A percentile compares a stretch with the other conserved stretches of the same genome.
These are phyloP conservation scores for Atractosteus spatula DNA, from an alignment of 2,113 vertebrate species.

Conservation along the genomic window DNA sequence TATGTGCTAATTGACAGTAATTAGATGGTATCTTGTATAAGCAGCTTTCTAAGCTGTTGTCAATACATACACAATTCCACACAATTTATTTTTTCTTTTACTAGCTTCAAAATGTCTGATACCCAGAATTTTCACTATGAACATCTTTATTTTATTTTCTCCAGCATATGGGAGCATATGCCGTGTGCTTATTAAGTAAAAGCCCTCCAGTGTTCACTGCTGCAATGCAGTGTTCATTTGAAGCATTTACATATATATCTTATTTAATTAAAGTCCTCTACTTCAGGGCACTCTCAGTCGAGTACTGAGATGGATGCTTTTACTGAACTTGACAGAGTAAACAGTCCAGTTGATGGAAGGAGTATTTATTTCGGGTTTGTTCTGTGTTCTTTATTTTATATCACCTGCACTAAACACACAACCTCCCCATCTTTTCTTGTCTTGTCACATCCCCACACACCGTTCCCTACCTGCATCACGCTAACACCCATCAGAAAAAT, in stretches of 20 bases:
- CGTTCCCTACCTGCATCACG: too few species aligned
- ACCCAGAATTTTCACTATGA: neutral
- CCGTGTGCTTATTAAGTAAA: neutral
- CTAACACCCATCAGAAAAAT: too few species aligned
- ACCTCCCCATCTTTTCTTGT: constrained; percentile 38
- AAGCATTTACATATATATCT: constrained; percentile 6
- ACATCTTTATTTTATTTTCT: neutral
- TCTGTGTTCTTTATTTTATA: too few species aligned
- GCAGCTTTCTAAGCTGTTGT: neutral
- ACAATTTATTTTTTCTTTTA: neutral
- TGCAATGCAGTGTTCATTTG: constrained; percentile 16
- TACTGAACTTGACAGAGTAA: constrained; percentile 11
- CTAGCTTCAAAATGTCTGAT: neutral
- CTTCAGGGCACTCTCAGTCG: constrained; percentile 9
- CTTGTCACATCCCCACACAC: constrained; percentile 22
- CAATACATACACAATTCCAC: neutral
- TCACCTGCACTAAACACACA: too few species aligned
- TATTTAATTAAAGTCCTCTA: constrained; percentile 19
- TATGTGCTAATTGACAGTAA: too few species aligned
- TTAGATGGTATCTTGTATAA: neutral
- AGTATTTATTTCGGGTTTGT: constrained; percentile 2
- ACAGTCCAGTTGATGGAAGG: constrained; percentile 6
- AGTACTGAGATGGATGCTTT: constrained; percentile 6
- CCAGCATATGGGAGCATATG: constrained; percentile 2
- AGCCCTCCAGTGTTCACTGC: neutral